phyloP scores from a whole-genome alignment of 2,113 vertebrate genomes.

The Ptilonorhynchus violaceus region DNA sequence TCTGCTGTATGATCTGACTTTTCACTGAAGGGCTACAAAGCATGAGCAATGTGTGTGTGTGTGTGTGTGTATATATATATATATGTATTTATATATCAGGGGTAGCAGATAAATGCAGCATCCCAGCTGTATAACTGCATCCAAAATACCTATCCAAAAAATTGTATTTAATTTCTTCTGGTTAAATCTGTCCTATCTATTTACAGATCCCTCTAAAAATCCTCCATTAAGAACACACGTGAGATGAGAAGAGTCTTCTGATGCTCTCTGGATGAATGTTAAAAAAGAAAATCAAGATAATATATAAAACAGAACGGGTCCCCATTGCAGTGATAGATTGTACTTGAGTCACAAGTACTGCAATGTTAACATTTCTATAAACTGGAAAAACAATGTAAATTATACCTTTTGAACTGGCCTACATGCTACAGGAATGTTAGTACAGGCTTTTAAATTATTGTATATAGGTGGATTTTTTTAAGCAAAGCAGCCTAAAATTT shows the following conservation, averaged over 20 bases:
- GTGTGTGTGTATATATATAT: no score
- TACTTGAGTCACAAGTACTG: neutral
- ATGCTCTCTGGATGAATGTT: neutral
- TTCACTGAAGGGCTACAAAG: neutral
- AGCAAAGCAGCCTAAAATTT: neutral
- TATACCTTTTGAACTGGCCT: neutral
- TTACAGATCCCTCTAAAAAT: constrained; percentile 78
- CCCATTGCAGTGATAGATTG: neutral
- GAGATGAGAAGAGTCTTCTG: constrained; percentile 61
- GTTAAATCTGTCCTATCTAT: neutral
- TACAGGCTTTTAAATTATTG: constrained; percentile 60
- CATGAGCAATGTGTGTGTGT: neutral
- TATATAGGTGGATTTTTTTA: constrained; percentile 36
- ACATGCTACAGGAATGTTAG: constrained; percentile 15
- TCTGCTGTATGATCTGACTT: neutral
- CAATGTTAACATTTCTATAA: neutral
- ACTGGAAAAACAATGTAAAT: neutral
- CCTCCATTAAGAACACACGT: constrained; percentile 79
- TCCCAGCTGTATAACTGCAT: neutral
- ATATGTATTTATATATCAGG: neutral
- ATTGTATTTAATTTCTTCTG: neutral
- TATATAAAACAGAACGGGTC: neutral
- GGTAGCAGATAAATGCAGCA: neutral
- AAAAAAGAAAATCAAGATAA: neutral
- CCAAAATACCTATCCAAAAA: neutral